A percentile compares a stretch with the other conserved stretches of the same genome.
Conservation (phyloP, 2,113 vertebrate species). For the Phocoena phocoena region DNA sequence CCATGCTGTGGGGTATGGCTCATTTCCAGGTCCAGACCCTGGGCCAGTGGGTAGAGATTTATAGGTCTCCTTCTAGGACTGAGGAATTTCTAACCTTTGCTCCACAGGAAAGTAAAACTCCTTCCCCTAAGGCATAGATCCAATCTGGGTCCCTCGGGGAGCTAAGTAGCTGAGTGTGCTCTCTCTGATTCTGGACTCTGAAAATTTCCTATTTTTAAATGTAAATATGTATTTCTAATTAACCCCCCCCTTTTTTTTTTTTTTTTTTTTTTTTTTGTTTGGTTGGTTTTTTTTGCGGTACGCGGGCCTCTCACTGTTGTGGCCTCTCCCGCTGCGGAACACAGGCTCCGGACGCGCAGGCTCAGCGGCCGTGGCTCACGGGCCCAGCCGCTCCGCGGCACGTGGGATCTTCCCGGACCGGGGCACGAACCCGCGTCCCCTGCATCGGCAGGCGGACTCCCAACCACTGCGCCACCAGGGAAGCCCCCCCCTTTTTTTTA, state of each 20-base stretch:
- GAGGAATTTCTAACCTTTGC: not conserved
- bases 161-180: not conserved
- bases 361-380: too few species aligned
- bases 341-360: too few species aligned
- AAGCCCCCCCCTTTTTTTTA: not conserved
- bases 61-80: not conserved
- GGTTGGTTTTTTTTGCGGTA: too few species aligned
- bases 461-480: too few species aligned
- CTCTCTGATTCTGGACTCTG: not conserved
- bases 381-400: too few species aligned
- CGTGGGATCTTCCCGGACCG: too few species aligned
- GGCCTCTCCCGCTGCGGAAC: too few species aligned
- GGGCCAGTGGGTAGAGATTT: not conserved
- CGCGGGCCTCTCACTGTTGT: too few species aligned
- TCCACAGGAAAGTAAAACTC: not conserved
- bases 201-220: not conserved
- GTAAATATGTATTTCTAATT: not conserved
- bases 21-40: not conserved
- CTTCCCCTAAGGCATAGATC: not conserved
- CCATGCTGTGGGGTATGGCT: not conserved
- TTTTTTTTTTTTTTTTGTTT: not conserved
- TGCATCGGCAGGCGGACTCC: too few species aligned
- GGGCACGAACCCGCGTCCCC: too few species aligned
- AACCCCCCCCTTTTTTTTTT: not conserved
- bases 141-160: not conserved